These are phyloP conservation scores for Danaus chrysippus DNA, from an alignment of 2,888 invertebrate species.

Conservation along the genomic window DNA sequence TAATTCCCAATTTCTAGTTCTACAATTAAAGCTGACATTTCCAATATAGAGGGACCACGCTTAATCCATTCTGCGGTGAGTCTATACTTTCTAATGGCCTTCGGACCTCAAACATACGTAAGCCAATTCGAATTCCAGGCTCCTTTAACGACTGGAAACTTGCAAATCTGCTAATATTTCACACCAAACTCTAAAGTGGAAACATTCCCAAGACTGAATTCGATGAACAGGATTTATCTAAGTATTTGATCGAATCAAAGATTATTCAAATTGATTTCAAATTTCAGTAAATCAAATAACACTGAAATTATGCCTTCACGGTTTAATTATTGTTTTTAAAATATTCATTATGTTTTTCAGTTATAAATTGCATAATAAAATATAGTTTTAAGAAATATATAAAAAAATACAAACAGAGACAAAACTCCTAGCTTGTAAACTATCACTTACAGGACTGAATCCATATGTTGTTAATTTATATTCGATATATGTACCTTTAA, in stretches of 20 bases:
- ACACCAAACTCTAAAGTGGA: constrained; percentile 6
- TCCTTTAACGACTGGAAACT: constrained; percentile 11
- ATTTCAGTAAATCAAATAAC: too few species aligned
- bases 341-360: too few species aligned
- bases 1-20: constrained; percentile 1
- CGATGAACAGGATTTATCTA: background rate
- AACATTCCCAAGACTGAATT: background rate
- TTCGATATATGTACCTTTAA: too few species aligned
- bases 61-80: constrained; percentile 3
- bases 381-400: too few species aligned
- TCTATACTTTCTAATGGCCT: background rate
- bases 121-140: constrained; percentile 12
- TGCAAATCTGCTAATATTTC: constrained; percentile 13
- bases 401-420: too few species aligned
- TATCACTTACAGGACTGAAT: too few species aligned
- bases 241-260: background rate
- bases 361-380: too few species aligned
- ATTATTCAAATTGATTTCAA: background rate
- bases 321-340: too few species aligned
- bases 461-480: too few species aligned
- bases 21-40: constrained; percentile 1
- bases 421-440: too few species aligned
- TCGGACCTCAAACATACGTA: constrained; percentile 14
- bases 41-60: constrained; percentile 1
- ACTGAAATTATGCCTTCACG: too few species aligned